Percentiles rank a stretch among this genome's conserved stretches.
Evolutionary conservation across 2,797 vertebrate species (phyloP).

Genomic region (Ctenopoma kingsleyae): DNA sequence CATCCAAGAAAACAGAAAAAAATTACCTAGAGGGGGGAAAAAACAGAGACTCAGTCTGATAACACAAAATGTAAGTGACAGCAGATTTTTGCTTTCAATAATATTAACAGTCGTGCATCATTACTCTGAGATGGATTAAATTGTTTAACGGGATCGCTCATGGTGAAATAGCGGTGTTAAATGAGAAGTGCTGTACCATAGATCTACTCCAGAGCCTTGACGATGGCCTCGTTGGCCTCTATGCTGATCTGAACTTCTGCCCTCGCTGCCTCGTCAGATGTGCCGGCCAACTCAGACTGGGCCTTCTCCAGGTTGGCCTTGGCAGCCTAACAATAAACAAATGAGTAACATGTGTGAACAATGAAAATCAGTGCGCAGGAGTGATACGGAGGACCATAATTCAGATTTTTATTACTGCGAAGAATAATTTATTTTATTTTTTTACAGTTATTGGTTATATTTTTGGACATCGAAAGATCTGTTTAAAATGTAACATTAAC

Average conservation of each 20-base stretch:
- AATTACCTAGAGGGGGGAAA: slow-evolving; percentile 42
- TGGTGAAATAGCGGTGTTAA: neutral
- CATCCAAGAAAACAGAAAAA: slow-evolving; percentile 62
- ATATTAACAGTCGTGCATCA: neutral
- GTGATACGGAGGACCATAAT: neutral
- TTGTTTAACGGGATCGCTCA: neutral
- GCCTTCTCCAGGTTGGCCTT: slow-evolving; percentile 95
- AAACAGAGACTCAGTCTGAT: slow-evolving; percentile 4
- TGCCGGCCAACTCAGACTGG: slow-evolving; percentile 82
- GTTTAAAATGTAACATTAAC: neutral
- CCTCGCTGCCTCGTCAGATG: slow-evolving; percentile 84
- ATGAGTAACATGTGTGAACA: neutral
- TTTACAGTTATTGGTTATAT: neutral
- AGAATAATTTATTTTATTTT: too few species aligned
- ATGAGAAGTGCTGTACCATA: slow-evolving; percentile 49
- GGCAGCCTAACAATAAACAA: slow-evolving; percentile 82
- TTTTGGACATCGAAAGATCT: neutral
- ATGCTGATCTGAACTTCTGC: slow-evolving; percentile 92
- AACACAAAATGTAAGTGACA: neutral
- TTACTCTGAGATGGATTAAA: neutral
- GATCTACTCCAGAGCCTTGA: slow-evolving; percentile 94
- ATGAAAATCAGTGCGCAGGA: neutral
- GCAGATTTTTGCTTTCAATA: neutral
- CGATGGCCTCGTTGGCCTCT: slow-evolving; percentile 93
- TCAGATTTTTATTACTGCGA: neutral